Evolutionary conservation across 2,797 vertebrate genomes (phyloP).

Genomic region (Carcharodon carcharias): DNA sequence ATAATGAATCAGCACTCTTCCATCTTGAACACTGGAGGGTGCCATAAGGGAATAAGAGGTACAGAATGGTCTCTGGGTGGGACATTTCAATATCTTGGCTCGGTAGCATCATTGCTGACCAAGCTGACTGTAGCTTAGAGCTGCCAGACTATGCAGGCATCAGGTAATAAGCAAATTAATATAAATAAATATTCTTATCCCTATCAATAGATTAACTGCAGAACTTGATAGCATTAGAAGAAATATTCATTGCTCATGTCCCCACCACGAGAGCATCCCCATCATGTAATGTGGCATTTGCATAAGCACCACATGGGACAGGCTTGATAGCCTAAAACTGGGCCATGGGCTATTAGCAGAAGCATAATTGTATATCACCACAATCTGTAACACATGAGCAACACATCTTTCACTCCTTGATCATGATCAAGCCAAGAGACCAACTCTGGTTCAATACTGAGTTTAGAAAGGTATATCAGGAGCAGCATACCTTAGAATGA

Average conservation of each 20-base stretch:
- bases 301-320: not conserved
- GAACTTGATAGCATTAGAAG: not conserved
- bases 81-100: not conserved
- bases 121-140: not conserved
- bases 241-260: not conserved
- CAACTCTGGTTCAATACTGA: too few relatives aligned
- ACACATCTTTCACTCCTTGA: too few relatives aligned
- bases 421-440: too few relatives aligned
- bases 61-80: not conserved
- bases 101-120: not conserved
- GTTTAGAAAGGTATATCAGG: too few relatives aligned
- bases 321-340: not conserved
- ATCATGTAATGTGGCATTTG: not conserved
- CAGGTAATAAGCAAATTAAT: not conserved
- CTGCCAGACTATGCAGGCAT: not conserved
- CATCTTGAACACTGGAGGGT: not conserved
- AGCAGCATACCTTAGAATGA: too few relatives aligned
- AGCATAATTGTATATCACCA: not conserved
- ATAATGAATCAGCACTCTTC: not conserved
- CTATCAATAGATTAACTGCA: not conserved
- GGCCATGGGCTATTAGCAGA: not conserved
- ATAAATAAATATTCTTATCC: not conserved
- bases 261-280: not conserved
- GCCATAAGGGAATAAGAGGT: not conserved
- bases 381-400: not conserved